These are phyloP conservation scores for Somateria mollissima DNA, from an alignment of 2,797 vertebrate genomes.

Conservation along the genomic window DNA sequence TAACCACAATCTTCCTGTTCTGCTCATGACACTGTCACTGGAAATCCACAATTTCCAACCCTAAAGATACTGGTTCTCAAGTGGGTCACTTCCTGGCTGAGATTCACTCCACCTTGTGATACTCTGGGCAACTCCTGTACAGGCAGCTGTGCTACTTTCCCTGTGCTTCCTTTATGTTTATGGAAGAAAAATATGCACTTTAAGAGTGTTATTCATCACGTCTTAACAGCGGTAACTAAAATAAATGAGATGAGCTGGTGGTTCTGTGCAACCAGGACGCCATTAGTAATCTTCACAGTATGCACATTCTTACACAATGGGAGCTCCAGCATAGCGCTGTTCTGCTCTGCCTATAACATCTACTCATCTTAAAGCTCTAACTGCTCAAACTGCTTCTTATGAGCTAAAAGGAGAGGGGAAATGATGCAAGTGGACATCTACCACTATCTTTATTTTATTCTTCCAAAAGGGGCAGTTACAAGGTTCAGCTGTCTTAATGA, in stretches of 20 bases:
- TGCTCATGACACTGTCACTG: neutral
- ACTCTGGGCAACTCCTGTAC: neutral
- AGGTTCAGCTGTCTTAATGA: conserved; percentile 34
- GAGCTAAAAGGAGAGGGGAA: neutral
- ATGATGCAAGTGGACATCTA: neutral
- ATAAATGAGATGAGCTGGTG: neutral
- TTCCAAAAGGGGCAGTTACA: conserved; percentile 12
- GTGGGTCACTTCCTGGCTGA: neutral
- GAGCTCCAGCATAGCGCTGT: neutral
- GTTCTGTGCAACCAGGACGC: neutral
- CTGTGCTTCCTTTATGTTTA: neutral
- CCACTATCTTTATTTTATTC: neutral
- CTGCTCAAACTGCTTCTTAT: neutral
- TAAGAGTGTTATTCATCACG: neutral
- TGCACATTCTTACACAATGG: neutral
- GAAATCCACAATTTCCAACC: neutral
- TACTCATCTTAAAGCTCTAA: neutral
- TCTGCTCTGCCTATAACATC: neutral
- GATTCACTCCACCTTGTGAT: neutral
- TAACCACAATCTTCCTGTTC: neutral
- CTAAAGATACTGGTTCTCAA: neutral
- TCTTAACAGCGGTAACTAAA: neutral
- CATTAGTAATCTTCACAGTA: neutral
- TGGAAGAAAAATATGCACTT: neutral
- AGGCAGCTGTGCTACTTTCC: neutral